Evolutionary conservation across 2,888 invertebrate species (phyloP).

Genomic region (Gandaritis pyraliata): DNA sequence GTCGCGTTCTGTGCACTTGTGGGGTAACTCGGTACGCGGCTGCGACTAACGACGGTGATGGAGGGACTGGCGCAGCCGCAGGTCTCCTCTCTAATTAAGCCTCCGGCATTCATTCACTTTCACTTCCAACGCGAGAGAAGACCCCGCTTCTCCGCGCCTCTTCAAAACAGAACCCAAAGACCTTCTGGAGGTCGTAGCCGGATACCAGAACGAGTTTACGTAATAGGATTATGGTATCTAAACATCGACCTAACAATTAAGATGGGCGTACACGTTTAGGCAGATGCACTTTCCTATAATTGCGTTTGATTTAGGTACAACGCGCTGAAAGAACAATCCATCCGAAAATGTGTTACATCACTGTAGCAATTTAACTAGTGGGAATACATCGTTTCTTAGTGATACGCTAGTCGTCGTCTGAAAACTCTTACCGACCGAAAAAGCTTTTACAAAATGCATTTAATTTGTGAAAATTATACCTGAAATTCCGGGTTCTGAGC

Average conservation of each 20-base stretch:
- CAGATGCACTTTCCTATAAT: conserved; percentile 6
- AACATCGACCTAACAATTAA: conserved; percentile 28
- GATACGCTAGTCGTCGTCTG: too few species aligned
- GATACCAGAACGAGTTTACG: conserved; percentile 66
- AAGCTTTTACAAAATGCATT: too few species aligned
- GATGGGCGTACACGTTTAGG: conserved; percentile 1
- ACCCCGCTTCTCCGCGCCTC: conserved; percentile 69
- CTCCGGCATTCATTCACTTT: conserved; percentile 83
- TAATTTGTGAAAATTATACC: too few species aligned
- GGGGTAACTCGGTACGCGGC: conserved; percentile 60
- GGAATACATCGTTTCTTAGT: too few species aligned
- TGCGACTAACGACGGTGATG: conserved; percentile 69
- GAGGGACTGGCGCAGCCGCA: conserved; percentile 78
- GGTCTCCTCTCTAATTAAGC: conserved; percentile 83
- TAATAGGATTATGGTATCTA: conserved; percentile 53
- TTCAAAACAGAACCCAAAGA: conserved; percentile 66
- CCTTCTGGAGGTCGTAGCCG: conserved; percentile 81
- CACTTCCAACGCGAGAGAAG: conserved; percentile 81
- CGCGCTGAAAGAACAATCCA: too few species aligned
- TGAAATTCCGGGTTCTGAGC: too few species aligned
- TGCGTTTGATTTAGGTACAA: neutral
- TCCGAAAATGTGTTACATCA: too few species aligned
- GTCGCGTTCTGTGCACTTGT: conserved; percentile 36
- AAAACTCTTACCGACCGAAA: too few species aligned
- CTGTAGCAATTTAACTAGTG: too few species aligned